phyloP scores from a whole-genome alignment of 2,797 vertebrate genomes.

The Mastacembelus armatus region DNA sequence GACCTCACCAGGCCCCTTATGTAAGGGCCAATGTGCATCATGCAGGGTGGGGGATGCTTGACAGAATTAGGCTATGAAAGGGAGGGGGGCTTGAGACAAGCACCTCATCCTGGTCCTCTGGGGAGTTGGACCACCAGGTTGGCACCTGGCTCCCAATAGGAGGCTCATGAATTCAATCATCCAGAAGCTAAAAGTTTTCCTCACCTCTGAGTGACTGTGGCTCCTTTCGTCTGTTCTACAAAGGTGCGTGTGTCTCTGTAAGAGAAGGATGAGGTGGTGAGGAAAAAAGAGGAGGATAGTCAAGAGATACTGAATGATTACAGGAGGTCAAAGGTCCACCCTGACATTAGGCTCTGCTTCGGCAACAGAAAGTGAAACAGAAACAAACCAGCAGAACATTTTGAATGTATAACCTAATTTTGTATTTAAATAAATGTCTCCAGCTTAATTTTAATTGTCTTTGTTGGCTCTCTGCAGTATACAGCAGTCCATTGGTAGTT shows the following conservation, averaged over 20 bases:
- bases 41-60: slow-evolving; percentile 74
- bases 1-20: slow-evolving; percentile 67
- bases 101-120: slow-evolving; percentile 40
- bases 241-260: slow-evolving; percentile 7
- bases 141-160: slow-evolving; percentile 56
- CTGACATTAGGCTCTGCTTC: background rate
- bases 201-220: background rate
- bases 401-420: slow-evolving; percentile 33
- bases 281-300: background rate
- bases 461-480: slow-evolving; percentile 10
- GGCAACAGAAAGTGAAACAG: background rate
- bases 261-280: slow-evolving; percentile 7
- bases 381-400: slow-evolving; percentile 10
- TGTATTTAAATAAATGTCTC: slow-evolving; percentile 50
- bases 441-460: slow-evolving; percentile 22
- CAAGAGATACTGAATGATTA: background rate
- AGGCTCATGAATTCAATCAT: slow-evolving; percentile 32
- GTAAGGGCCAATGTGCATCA: slow-evolving; percentile 84
- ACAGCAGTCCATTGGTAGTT: slow-evolving; percentile 24
- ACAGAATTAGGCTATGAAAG: slow-evolving; percentile 93
- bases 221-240: slow-evolving; percentile 33
- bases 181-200: slow-evolving; percentile 23
- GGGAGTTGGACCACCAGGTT: slow-evolving; percentile 28
- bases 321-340: background rate
- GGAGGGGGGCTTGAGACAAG: slow-evolving; percentile 51